Conservation (phyloP, 2,797 vertebrate genomes). For the Myotis daubentonii region DNA sequence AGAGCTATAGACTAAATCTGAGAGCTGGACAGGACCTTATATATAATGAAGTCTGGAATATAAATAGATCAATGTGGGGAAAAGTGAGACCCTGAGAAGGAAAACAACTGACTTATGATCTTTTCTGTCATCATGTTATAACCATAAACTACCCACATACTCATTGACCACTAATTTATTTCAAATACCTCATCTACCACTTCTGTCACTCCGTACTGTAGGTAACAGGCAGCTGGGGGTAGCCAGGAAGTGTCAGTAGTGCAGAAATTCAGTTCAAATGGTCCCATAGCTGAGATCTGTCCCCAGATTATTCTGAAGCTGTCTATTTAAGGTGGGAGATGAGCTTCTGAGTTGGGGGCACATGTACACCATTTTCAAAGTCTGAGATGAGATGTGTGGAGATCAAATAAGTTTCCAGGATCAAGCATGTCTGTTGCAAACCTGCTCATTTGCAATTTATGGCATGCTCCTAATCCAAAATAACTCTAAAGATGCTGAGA, state of each 20-base stretch:
- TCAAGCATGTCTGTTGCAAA: not conserved
- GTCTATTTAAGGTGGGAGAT: not conserved
- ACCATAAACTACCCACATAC: rapidly evolving
- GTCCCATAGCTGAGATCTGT: not conserved
- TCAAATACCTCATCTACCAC: not conserved
- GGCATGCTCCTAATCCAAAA: not conserved
- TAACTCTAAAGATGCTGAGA: not conserved
- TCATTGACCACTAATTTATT: rapidly evolving
- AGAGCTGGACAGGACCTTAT: not conserved
- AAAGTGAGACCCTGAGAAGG: not conserved
- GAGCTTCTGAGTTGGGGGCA: not conserved
- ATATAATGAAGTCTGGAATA: not conserved
- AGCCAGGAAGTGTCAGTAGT: not conserved
- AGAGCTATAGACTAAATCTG: not conserved
- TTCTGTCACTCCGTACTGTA: rapidly evolving
- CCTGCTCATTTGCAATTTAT: not conserved
- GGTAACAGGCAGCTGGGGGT: not conserved
- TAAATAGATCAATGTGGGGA: not conserved
- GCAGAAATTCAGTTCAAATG: rapidly evolving
- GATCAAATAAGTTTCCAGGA: not conserved
- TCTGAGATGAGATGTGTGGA: not conserved
- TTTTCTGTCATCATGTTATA: not conserved
- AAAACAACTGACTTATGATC: not conserved
- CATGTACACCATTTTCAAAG: not conserved
- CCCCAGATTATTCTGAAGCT: not conserved